Base-by-base conservation (phyloP, 2,797 vertebrate genomes). In the Rhodeus uyekii region DNA sequence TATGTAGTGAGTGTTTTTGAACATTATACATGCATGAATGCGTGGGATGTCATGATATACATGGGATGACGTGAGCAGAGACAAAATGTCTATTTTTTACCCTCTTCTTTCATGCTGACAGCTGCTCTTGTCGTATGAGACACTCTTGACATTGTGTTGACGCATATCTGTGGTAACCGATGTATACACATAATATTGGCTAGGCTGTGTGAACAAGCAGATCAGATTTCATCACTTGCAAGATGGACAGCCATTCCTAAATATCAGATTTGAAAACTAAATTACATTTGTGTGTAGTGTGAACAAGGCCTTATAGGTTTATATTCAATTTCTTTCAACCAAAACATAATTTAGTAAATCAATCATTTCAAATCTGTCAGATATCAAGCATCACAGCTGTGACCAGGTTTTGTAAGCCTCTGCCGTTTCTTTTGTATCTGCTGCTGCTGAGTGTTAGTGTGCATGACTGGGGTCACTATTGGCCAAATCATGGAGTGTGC, bases 331-430 rank as follows among this genome's bases (percentile, higher is more conserved):
- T 80, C 10, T 53, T 42, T 76, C 5, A 61, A 39, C 73, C 73
- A 76, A 61, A 76, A 61, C 38, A 29, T 42, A 0, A 46, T 80
- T 24, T 60, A 46, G 67, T 48, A 72, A 36, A 27, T 27, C 42
- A 73, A 63, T 24, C 0, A 27, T 72, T 63, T 48, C 8, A 44
- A 46, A 72, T 14, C 16, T 42, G 53, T 42, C 67, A 71, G 27
- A 61, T 61, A 71, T 80, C 50, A 80, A 38, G 24, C 53, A n/a
- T 61, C 42, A 63, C n/a, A 72, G 76, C 10, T 48, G 67, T 36
- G 78, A 14, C 77, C 29, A 69, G 12, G 65, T 60, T 80, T 71
- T 80, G 67, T 24, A 36, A 48, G 27, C 53, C 29, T 71, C 3
- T 29, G 65, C 18, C 19, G 19, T 68, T 67, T 39, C 18, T 39